Evolutionary conservation across 2,113 vertebrate species (phyloP).

Genomic region (Hippocampus comes): DNA sequence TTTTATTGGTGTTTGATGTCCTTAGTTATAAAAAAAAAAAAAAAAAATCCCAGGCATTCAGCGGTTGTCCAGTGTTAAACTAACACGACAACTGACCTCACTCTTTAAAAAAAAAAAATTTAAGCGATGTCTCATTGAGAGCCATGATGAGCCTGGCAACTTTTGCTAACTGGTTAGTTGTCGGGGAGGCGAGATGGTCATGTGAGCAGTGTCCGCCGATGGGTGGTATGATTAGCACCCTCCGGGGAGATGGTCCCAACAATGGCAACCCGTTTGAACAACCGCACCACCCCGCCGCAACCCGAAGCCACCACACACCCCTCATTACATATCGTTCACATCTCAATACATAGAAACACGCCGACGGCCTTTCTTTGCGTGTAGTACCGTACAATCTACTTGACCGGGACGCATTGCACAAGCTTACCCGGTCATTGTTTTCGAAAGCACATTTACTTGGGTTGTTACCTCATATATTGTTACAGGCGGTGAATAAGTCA

Average conservation of each 20-base stretch:
- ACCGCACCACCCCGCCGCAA: not conserved
- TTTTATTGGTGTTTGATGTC: conserved; percentile 42
- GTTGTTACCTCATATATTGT: not conserved
- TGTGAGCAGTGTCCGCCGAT: conserved; percentile 49
- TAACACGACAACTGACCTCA: conserved; percentile 36
- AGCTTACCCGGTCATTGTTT: not conserved
- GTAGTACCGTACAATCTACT: not conserved
- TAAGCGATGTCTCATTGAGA: conserved; percentile 45
- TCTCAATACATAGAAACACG: conserved; percentile 17
- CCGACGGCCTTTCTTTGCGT: conserved; percentile 1
- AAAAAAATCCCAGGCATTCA: conserved; percentile 1
- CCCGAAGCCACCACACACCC: not conserved
- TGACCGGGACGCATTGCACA: not conserved
- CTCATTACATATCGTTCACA: not conserved
- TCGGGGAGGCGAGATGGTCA: conserved; percentile 48
- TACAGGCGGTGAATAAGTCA: not conserved
- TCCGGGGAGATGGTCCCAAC: conserved; percentile 46
- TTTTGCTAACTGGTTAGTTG: conserved; percentile 58
- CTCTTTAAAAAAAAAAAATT: conserved; percentile 20
- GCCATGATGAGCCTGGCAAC: conserved; percentile 39
- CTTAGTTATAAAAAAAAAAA: not conserved
- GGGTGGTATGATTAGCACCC: conserved; percentile 63
- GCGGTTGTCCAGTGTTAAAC: conserved; percentile 9
- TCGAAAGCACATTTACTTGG: conserved; percentile 16
- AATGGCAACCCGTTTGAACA: conserved; percentile 48